Conservation (phyloP, 2,797 vertebrate genomes). For the Pagetopsis macropterus region DNA sequence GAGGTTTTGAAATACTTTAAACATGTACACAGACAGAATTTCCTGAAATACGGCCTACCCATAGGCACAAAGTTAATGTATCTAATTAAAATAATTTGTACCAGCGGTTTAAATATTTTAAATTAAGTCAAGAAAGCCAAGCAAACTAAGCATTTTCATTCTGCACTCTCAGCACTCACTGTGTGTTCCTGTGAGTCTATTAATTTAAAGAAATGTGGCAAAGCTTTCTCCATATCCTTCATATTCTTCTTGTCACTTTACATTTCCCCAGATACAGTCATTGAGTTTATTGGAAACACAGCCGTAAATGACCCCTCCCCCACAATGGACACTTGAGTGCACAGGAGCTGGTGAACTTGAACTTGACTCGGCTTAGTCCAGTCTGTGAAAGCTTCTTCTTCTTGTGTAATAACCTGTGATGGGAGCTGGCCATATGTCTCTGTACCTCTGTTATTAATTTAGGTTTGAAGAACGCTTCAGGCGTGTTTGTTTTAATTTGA, state of each 20-base stretch:
- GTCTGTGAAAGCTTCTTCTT: constrained; percentile 14
- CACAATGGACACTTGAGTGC: constrained; percentile 25
- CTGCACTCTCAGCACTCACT: constrained; percentile 9
- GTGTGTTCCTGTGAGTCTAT: not conserved
- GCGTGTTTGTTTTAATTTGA: constrained; percentile 25
- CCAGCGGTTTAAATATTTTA: not conserved
- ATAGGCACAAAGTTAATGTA: not conserved
- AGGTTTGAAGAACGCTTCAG: constrained; percentile 13
- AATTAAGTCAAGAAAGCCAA: constrained; percentile 3
- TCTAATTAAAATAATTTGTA: not conserved
- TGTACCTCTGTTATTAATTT: constrained; percentile 18
- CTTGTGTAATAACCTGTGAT: constrained; percentile 20
- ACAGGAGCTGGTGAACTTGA: constrained; percentile 85
- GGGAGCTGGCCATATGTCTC: constrained; percentile 22
- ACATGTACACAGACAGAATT: not conserved
- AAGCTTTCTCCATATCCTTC: constrained; percentile 6
- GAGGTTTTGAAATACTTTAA: not conserved
- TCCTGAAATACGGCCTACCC: too few relatives aligned
- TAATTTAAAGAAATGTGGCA: not conserved
- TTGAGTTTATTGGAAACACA: constrained; percentile 32
- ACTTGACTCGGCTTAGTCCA: constrained; percentile 73
- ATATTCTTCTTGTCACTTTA: constrained; percentile 5
- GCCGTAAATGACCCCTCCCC: constrained; percentile 9
- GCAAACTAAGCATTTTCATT: constrained; percentile 4
- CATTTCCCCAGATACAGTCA: constrained; percentile 8